Conservation (phyloP, 2,888 invertebrate genomes). For the Cosmia pyralina region DNA sequence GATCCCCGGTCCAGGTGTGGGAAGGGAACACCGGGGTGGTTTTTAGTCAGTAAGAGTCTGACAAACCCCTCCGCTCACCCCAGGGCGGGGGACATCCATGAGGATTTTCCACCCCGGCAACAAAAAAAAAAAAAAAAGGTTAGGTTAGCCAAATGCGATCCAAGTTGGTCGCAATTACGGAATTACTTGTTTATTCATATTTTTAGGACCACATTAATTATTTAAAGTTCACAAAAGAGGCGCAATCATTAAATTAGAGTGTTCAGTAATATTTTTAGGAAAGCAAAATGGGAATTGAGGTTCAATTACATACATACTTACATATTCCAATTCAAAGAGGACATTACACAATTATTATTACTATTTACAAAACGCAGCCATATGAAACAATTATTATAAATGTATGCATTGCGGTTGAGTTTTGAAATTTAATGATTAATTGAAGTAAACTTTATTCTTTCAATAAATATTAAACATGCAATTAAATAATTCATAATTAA, state of each 20-base stretch:
- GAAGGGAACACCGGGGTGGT: too few relatives aligned
- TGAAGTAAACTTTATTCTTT: background rate
- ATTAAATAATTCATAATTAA: background rate
- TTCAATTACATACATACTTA: background rate
- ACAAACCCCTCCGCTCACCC: too few relatives aligned
- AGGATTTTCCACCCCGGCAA: too few relatives aligned
- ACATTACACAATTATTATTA: background rate
- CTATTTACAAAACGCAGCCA: background rate
- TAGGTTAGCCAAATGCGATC: background rate
- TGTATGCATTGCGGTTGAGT: slow-evolving; percentile 8
- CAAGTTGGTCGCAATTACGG: background rate
- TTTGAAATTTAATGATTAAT: slow-evolving; percentile 8
- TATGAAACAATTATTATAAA: background rate
- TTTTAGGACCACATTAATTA: background rate
- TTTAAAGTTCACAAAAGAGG: too few relatives aligned
- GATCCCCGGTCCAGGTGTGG: too few relatives aligned
- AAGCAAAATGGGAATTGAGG: background rate
- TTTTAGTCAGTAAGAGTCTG: too few relatives aligned
- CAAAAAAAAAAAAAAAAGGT: too few relatives aligned
- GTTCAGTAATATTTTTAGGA: background rate
- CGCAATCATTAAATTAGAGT: background rate
- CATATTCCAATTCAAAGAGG: background rate
- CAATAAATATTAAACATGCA: background rate
- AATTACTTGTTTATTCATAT: background rate
- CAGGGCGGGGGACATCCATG: too few relatives aligned